phyloP scores from a whole-genome alignment of 53 echinoderm and acorn worm species.

The Echinometra lucunter region DNA sequence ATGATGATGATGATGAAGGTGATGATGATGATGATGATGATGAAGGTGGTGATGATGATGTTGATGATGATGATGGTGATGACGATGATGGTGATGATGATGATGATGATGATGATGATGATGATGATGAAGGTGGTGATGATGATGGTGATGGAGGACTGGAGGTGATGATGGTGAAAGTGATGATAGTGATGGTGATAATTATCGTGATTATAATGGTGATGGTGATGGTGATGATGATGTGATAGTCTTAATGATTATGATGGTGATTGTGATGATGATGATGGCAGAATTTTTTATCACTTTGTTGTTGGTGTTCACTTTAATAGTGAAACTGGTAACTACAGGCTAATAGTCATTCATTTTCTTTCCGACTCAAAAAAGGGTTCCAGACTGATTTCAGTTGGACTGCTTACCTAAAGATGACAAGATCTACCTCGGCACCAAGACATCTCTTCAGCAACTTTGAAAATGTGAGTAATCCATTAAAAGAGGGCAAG shows the following conservation, averaged over 20 bases:
- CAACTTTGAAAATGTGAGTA: conserved; percentile 94
- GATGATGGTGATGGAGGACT: neutral
- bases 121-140: conserved; percentile 19
- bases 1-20: neutral
- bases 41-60: neutral
- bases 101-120: conserved; percentile 52
- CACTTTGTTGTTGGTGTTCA: too few relatives aligned
- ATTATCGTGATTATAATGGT: too few relatives aligned
- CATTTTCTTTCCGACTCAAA: neutral
- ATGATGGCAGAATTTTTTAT: too few relatives aligned
- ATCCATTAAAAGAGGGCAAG: neutral
- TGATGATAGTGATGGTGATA: too few relatives aligned
- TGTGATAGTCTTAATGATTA: too few relatives aligned
- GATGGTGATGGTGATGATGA: too few relatives aligned
- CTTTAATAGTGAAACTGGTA: too few relatives aligned
- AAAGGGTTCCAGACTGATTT: conserved; percentile 88
- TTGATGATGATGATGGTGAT: neutral
- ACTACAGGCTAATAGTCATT: too few relatives aligned
- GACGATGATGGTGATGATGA: conserved; percentile 4
- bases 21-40: too few relatives aligned
- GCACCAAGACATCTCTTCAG: conserved; percentile 94
- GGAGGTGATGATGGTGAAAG: neutral
- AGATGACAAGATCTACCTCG: conserved; percentile 89
- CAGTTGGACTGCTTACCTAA: conserved; percentile 91
- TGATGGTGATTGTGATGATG: too few relatives aligned